Evolutionary conservation across 1,140 invertebrate species (phyloP), one percentile per base, ranked within the genome.

Genomic region (Scylla paramamosain): DNA sequence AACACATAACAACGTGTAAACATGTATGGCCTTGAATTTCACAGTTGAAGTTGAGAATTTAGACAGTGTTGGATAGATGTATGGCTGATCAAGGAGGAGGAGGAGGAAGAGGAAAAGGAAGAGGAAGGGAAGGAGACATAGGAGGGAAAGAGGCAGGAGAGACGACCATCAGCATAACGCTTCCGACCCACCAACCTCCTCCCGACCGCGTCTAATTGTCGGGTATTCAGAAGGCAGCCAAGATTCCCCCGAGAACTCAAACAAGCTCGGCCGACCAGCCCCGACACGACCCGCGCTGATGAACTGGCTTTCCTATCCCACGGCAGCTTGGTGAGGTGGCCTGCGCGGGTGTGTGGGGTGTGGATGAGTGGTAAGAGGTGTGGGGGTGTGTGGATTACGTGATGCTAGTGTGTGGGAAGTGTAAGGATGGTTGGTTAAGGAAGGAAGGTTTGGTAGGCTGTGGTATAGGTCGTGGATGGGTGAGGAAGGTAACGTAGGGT

Each of bases 181-280:
- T 77, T 77, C 67, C 67, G 67, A 77, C 67, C 67, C 67, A 77
- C 67, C 20, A 77, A n/a, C 67, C 67, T 77, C n/a, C 67, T n/a
- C 67, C 67, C n/a, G n/a, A 77, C 67, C 67, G 67, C 67, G 67
- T n/a, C 67, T 77, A 77, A 77, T 77, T 77, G 67, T 12, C n/a
- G n/a, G 67, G 67, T 77, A 77, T 77, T 77, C 67, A 77, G 67
- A 7, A n/a, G 12, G 20, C 20, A 77, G 67, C 67, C 67, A 77
- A 77, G 67, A 77, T 77, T 77, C 67, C 67, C 67, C 20, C 67
- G 67, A 77, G 45, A 88, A 88, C 86, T 45, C 86, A 31, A 32
- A 88, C 86, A 77, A 20, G 67, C 8, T 77, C 25, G 67, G 7
- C 67, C 2, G 6, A 20, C n/a, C 16, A n/a, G 67, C 46, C 39